Conservation (phyloP, 2,888 invertebrate genomes). For the Lottia gigantea region DNA sequence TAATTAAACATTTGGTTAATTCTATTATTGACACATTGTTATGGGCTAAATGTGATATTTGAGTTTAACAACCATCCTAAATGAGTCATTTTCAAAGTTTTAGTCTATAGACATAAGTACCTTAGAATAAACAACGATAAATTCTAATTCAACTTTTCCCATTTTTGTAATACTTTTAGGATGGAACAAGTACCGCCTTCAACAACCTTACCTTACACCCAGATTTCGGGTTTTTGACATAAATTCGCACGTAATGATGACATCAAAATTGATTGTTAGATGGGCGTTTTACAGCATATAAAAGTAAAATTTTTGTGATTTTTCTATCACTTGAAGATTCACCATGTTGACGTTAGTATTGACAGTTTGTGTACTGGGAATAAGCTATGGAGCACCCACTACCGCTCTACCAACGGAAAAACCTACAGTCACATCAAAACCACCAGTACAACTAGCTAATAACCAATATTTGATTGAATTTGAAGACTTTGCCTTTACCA, state of each 20-base stretch:
- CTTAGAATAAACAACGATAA: background rate
- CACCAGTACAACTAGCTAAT: background rate
- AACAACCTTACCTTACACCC: too few relatives aligned
- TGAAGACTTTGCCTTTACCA: background rate
- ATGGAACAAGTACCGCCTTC: too few relatives aligned
- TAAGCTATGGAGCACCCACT: background rate
- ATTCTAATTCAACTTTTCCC: too few relatives aligned
- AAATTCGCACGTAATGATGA: too few relatives aligned
- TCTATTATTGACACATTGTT: background rate
- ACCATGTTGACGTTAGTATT: too few relatives aligned
- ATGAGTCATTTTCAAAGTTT: background rate
- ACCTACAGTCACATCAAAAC: background rate
- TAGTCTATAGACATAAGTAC: background rate
- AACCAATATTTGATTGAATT: slow-evolving; percentile 4
- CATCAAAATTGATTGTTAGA: background rate
- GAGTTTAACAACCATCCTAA: background rate
- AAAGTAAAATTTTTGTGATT: background rate
- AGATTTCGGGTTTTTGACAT: too few relatives aligned
- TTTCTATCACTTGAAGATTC: too few relatives aligned
- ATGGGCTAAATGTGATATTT: background rate
- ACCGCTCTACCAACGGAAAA: background rate
- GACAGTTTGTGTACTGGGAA: too few relatives aligned
- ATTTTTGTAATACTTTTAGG: too few relatives aligned
- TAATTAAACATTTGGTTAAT: background rate
- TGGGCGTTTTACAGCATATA: background rate